Evolutionary conservation across 2,888 invertebrate genomes (phyloP), one percentile per base, ranked within the genome.

Genomic region (Tetropium fuscum): DNA sequence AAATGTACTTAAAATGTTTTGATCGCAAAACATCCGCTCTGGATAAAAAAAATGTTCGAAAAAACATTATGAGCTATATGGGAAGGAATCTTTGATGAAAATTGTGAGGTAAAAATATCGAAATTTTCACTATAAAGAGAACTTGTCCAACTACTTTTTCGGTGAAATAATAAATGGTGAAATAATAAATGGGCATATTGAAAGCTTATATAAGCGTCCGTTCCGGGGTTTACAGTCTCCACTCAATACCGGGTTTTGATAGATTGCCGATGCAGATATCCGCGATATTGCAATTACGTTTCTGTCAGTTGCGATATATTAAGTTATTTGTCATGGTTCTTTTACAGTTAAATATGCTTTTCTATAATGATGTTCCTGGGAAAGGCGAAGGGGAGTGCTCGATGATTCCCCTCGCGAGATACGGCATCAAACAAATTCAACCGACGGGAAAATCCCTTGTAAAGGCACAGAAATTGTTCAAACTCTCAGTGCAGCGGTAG

Each of bases 361-460:
- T 44, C 44, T 27, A 16, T 16, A 16, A 44, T 44, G 25, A 44
- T 30, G 44, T 30, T 25, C 11, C 6, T 43, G 8, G 13, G 7
- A 13, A 19, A 20, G n/a, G 5, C 20, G 25, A 7, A 16, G 27
- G 25, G 44, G 27, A 44, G 27, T 11, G 19, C 22, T 10, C n/a
- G 27, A 13, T 44, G 13, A 16, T 10, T 18, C 44, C 27, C 25
- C 44, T 25, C 27, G 27, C 18, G 25, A 43, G 41, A 8, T 22
- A 43, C 25, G 41, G 41, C 44, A 6, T 44, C 25, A 22, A 25
- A 36, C 36, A 18, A 36, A 25, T 22, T 43, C 27, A 43, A 43
- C 18, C 44, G 44, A 44, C 25, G 16, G 44, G 44, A 44, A 44
- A 44, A 44, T 44, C 44, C n/a, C 44, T 44, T 44, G 30, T 15